Evolutionary conservation across 2,797 vertebrate genomes (phyloP), one percentile per base, ranked within the genome.

Genomic region (Bufotes viridis): DNA sequence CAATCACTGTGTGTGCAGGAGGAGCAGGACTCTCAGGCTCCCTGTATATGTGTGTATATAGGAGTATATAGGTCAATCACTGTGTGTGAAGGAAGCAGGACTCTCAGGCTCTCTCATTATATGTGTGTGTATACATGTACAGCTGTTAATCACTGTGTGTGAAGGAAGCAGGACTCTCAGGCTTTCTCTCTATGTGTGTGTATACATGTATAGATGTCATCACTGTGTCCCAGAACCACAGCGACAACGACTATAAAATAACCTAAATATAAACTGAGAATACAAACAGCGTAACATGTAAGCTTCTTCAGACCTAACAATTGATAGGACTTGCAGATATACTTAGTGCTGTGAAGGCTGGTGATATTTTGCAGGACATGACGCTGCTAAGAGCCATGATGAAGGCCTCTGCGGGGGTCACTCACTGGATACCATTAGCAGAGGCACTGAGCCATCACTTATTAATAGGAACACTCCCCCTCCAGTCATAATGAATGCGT

Each of bases 401-500:
- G 20, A 14, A 55, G 7, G 42, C 58, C 7, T 61, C 24, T 18
- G 84, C 17, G n/a, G 78, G 42, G 88, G 81, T 89, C 85, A 87
- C 18, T 84, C 70, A 78, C 69, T 60, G 34, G 34, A 86, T 61
- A 60, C 69, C 69, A 89, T 89, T 89, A 89, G 58, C 61, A 49
- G 88, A 78, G 61, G 81, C 80, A 84, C n/a, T 83, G 85, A 89
- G 69, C 63, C 88, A 84, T 89, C 63, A 49, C 88, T 61, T 89
- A 87, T 83, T 89, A 89, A 89, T 89, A 83, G 74, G 74, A 89
- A 79, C 60, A 63, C 84, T 79, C 88, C 84, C 70, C 57, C 80
- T 60, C 78, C 72, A 79, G n/a, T 63, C 80, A 57, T 89, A 83
- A 87, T 86, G 85, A 86, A 78, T 22, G 80, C 29, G 55, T 51